Base-by-base conservation (phyloP, 2,797 vertebrate species). In the Enteromius treurensis region DNA sequence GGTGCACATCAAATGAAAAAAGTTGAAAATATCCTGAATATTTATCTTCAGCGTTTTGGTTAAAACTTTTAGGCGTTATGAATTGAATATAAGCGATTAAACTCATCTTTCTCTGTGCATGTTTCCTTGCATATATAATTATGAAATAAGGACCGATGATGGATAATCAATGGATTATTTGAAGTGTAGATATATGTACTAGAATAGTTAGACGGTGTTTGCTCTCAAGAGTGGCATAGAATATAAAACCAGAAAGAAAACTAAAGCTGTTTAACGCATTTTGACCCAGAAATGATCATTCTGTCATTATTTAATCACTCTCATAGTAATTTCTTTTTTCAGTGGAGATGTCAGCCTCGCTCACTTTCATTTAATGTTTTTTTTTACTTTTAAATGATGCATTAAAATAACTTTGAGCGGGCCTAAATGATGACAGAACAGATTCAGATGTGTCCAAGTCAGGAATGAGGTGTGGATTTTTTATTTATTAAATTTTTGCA, bases 181-280 rank as follows among this genome's bases (percentile, higher is more conserved):
- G n/a, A 60, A 64, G 76, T 49, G 34, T 68, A 51, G 26, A 49
- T 60, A 32, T 80, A 34, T 91, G 89, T 79, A 80, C 42, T 64
- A 29, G 29, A 68, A 79, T 64, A 77, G 74, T 51, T 60, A 53
- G 34, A 77, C 3, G 21, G 81, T 80, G 60, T 55, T 81, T 21
- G 65, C 45, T 77, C 53, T 84, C 73, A 19, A 49, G 34, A 76
- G 51, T 71, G 40, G 19, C 21, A 10, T 70, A 53, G 26, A 32
- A 73, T 82, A 17, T 34, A 79, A 80, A 51, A 51, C 45, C 40
- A 32, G 58, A 47, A 67, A 79, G 19, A 70, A 42, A 45, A 14
- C 40, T 32, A 37, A 45, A 62, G 42, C 23, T 45, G 37, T 77
- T 62, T 1, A 64, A 32, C 64, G 10, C 3, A 45, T 45, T 45